Percentiles rank a stretch among this genome's conserved stretches.
Conservation (phyloP, 2,113 vertebrate species). For the Mungos mungo region DNA sequence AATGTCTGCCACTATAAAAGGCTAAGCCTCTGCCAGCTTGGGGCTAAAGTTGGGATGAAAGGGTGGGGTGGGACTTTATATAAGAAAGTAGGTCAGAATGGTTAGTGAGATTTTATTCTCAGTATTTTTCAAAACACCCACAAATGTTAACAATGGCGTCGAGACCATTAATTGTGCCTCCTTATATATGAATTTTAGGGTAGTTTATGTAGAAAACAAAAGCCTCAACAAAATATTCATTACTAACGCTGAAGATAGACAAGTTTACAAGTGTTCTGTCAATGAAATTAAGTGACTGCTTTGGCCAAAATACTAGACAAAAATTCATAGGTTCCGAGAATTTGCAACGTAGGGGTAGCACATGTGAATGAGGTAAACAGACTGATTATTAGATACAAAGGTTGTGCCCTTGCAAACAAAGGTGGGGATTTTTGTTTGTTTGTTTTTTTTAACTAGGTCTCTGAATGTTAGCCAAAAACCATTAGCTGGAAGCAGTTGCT, state of each 20-base stretch:
- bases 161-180: neutral
- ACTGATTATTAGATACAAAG: neutral
- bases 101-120: slow-evolving; percentile 19
- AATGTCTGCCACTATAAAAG: neutral
- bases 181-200: neutral
- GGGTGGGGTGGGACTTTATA: neutral
- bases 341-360: neutral
- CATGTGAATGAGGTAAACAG: neutral
- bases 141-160: neutral
- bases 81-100: neutral
- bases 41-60: neutral
- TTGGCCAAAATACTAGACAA: neutral
- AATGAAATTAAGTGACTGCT: neutral
- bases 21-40: neutral
- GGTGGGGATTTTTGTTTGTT: neutral
- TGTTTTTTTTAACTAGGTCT: neutral
- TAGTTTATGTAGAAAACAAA: neutral
- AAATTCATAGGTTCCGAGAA: neutral
- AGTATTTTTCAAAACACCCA: neutral
- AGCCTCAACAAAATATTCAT: neutral
- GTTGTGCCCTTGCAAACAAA: neutral
- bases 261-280: neutral
- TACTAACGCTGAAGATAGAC: neutral
- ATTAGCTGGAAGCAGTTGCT: slow-evolving; percentile 25
- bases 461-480: slow-evolving; percentile 6